Percentiles rank a stretch among this genome's conserved stretches.
These are phyloP conservation scores for Parnassius mnemosyne DNA, from an alignment of 2,888 invertebrate genomes.

Conservation along the genomic window DNA sequence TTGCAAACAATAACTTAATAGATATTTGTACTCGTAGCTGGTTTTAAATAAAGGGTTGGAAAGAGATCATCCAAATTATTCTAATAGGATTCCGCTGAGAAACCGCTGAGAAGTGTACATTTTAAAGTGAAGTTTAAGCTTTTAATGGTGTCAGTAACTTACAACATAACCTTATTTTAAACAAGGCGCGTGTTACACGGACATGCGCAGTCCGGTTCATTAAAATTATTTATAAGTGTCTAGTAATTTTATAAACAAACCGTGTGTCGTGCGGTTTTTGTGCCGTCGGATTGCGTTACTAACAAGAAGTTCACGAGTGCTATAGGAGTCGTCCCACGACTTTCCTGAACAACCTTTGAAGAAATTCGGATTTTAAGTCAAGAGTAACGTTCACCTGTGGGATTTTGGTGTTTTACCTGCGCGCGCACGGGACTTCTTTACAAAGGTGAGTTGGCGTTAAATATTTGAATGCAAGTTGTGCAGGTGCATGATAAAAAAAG, in stretches of 20 bases:
- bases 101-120: slow-evolving; percentile 52
- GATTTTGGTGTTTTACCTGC: slow-evolving; percentile 74
- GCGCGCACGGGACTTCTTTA: slow-evolving; percentile 72
- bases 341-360: slow-evolving; percentile 38
- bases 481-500: slow-evolving; percentile 40
- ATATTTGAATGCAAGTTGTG: slow-evolving; percentile 32
- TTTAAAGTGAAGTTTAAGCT: slow-evolving; percentile 49
- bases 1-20: slow-evolving; percentile 43
- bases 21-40: slow-evolving; percentile 43
- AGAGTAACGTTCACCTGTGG: slow-evolving; percentile 74
- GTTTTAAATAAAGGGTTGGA: slow-evolving; percentile 22
- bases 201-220: slow-evolving; percentile 72
- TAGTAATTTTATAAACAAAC: slow-evolving; percentile 77
- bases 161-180: slow-evolving; percentile 72
- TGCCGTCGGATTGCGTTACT: slow-evolving; percentile 53
- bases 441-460: slow-evolving; percentile 59
- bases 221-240: slow-evolving; percentile 70
- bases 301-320: slow-evolving; percentile 57
- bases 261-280: slow-evolving; percentile 54
- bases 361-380: slow-evolving; percentile 54
- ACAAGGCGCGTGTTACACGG: slow-evolving; percentile 70
- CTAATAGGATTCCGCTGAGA: slow-evolving; percentile 62
- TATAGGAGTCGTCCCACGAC: slow-evolving; percentile 33
- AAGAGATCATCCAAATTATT: slow-evolving; percentile 41
- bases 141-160: slow-evolving; percentile 61